Evolutionary conservation across 2,113 vertebrate genomes (phyloP).

Genomic region (Muntiacus reevesi): DNA sequence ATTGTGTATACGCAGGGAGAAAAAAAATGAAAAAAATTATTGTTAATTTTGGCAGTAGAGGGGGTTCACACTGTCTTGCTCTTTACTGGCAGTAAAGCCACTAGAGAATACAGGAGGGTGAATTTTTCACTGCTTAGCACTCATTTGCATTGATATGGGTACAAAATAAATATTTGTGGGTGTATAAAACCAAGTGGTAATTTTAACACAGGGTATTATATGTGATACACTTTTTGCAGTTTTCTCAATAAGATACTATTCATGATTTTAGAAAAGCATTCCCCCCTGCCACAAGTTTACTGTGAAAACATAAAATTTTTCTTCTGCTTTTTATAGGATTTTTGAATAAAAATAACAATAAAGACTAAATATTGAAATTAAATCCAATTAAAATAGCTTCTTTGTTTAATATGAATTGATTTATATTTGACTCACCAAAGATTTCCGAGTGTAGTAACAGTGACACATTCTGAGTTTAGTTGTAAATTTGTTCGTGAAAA

Average conservation of each 20-base stretch:
- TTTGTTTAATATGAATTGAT: neutral
- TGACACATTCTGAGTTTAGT: neutral
- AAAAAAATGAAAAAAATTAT: neutral
- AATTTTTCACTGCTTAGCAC: neutral
- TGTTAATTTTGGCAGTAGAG: constrained; percentile 33
- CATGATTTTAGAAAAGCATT: neutral
- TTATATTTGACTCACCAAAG: neutral
- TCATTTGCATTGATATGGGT: neutral
- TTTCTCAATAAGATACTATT: neutral
- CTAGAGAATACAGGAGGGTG: neutral
- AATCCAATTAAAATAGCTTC: neutral
- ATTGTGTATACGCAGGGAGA: neutral
- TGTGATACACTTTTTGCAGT: neutral
- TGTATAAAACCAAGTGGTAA: neutral
- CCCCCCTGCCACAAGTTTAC: neutral
- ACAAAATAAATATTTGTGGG: neutral
- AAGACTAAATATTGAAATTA: neutral
- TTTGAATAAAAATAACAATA: neutral
- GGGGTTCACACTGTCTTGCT: constrained; percentile 5
- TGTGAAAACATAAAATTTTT: neutral
- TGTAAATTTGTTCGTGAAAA: neutral
- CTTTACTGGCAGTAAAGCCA: neutral
- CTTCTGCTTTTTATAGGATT: neutral
- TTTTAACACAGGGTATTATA: neutral
- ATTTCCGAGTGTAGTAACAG: neutral